These are phyloP conservation scores for Hirudinaria manillensis DNA, from an alignment of 2,888 invertebrate genomes.

Conservation along the genomic window DNA sequence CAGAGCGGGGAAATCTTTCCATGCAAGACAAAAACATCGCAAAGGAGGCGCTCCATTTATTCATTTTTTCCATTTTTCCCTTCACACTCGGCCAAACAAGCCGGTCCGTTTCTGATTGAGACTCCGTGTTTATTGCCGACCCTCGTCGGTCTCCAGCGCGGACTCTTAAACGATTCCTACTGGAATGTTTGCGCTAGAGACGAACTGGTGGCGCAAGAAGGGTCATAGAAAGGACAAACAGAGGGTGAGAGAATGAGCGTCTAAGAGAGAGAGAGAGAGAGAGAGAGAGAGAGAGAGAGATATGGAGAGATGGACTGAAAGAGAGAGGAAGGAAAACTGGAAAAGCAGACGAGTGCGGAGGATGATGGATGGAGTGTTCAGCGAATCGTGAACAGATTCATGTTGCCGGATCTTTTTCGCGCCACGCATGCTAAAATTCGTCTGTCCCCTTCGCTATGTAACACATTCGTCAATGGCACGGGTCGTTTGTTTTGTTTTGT, in stretches of 20 bases:
- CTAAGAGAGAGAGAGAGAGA: not conserved
- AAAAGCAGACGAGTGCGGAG: slow-evolving; percentile 6
- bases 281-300: slow-evolving; percentile 7
- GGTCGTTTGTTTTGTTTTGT: too few species aligned
- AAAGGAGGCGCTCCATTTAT: too few species aligned
- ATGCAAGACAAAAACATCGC: too few species aligned
- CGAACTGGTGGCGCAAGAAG: not conserved
- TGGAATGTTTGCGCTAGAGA: too few species aligned
- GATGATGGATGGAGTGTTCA: slow-evolving; percentile 13
- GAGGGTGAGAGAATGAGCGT: not conserved
- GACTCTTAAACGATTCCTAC: not conserved
- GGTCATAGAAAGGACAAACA: not conserved
- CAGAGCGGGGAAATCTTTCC: too few species aligned
- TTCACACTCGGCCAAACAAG: too few species aligned
- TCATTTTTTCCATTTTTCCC: too few species aligned
- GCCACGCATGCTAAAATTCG: slow-evolving; percentile 17
- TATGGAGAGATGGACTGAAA: not conserved
- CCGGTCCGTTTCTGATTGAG: not conserved
- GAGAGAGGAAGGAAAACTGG: not conserved
- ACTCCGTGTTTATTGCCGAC: not conserved
- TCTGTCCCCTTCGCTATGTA: slow-evolving; percentile 8
- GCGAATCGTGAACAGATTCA: slow-evolving; percentile 12
- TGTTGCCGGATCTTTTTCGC: slow-evolving; percentile 16
- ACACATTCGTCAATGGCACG: not conserved
- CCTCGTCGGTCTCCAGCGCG: not conserved